Conservation (phyloP, 2,113 vertebrate genomes). For the Zingel zingel region DNA sequence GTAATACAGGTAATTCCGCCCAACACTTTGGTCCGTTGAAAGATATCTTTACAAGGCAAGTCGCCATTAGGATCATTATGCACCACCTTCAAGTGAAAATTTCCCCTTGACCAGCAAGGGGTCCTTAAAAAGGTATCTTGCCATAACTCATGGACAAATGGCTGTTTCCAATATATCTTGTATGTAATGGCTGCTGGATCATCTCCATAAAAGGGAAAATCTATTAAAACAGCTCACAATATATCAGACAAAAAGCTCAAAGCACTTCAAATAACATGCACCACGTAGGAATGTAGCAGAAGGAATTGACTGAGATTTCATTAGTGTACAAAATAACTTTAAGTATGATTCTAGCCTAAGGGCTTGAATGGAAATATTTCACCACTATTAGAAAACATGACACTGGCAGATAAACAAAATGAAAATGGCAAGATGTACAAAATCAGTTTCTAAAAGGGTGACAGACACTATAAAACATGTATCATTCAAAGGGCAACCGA, state of each 20-base stretch:
- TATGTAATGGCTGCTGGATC: neutral
- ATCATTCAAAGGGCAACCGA: constrained; percentile 1
- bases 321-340: neutral
- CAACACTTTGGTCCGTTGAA: neutral
- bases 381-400: neutral
- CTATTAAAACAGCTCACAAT: neutral
- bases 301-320: neutral
- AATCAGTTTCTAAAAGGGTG: neutral
- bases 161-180: neutral
- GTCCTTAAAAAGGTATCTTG: neutral
- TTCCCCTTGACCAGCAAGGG: neutral
- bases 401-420: neutral
- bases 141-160: neutral
- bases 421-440: constrained; percentile 3
- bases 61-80: neutral
- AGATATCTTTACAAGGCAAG: neutral
- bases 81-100: neutral
- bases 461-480: neutral
- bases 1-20: neutral
- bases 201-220: neutral
- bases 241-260: neutral
- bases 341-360: neutral
- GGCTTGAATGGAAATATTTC: neutral
- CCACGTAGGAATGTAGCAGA: neutral
- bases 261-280: neutral